Percentiles rank a stretch among this genome's conserved stretches.
phyloP scores from a whole-genome alignment of 2,797 vertebrate species.

The Megaceryle alcyon region DNA sequence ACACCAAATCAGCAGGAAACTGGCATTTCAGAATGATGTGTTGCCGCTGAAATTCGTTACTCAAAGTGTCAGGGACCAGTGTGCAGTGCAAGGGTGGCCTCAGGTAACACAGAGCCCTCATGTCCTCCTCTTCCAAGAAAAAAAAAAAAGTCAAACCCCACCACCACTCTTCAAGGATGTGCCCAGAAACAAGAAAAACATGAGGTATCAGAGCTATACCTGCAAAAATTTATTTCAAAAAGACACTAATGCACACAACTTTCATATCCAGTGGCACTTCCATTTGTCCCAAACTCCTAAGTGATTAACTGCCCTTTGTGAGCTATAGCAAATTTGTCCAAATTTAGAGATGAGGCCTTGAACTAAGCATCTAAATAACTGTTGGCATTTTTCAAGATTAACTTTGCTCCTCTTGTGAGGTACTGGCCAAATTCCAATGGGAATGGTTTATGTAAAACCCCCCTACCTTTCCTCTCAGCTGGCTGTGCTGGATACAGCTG shows the following conservation, averaged over 20 bases:
- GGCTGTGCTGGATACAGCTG: neutral
- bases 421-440: neutral
- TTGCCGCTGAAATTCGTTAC: neutral
- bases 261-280: neutral
- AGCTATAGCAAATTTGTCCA: neutral
- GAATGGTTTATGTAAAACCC: neutral
- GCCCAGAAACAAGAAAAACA: neutral
- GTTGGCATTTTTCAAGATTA: neutral
- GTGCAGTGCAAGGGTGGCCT: neutral
- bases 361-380: neutral
- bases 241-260: neutral
- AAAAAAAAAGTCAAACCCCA: neutral
- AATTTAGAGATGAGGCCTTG: neutral
- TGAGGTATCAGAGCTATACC: fast-evolving
- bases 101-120: neutral
- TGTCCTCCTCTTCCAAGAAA: neutral
- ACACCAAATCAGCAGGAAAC: neutral
- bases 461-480: neutral
- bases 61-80: neutral
- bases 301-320: neutral
- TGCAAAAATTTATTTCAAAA: neutral
- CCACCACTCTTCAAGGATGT: neutral
- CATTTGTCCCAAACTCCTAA: neutral
- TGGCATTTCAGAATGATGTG: neutral
- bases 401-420: neutral